Evolutionary conservation across 2,797 vertebrate genomes (phyloP).

Genomic region (Kryptolebias ocellatus): DNA sequence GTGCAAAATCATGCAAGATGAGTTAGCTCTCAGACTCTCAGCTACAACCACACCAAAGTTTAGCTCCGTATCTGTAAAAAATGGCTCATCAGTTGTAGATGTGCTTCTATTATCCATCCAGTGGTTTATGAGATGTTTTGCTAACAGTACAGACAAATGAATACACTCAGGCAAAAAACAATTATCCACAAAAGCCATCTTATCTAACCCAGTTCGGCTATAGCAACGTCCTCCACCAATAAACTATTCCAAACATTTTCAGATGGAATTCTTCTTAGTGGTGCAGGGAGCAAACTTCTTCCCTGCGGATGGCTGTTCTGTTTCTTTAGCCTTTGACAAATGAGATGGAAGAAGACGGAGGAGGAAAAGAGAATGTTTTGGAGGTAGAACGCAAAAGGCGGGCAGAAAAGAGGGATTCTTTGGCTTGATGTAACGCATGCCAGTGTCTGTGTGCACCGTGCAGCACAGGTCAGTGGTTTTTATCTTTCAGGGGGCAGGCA

Average conservation of each 20-base stretch:
- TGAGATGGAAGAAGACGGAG: conserved; percentile 72
- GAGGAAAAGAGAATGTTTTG: conserved; percentile 71
- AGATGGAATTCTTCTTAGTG: conserved; percentile 67
- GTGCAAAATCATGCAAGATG: too few species aligned
- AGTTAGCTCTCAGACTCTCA: too few species aligned
- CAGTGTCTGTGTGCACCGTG: conserved; percentile 70
- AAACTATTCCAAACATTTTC: conserved; percentile 77
- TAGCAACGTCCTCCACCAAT: conserved; percentile 37
- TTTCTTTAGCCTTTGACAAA: conserved; percentile 82
- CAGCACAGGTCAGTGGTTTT: conserved; percentile 77
- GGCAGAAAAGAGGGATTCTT: conserved; percentile 69
- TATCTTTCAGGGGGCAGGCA: conserved; percentile 76
- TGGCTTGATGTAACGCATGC: conserved; percentile 79
- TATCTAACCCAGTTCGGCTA: too few species aligned
- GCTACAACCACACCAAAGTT: too few species aligned
- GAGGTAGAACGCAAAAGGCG: conserved; percentile 55
- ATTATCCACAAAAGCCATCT: too few species aligned
- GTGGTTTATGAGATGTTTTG: too few species aligned
- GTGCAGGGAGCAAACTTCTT: conserved; percentile 48
- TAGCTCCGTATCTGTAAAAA: too few species aligned
- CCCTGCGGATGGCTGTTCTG: conserved; percentile 69
- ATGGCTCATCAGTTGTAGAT: too few species aligned
- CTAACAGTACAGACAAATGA: too few species aligned
- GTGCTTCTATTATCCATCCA: too few species aligned
- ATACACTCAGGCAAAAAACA: too few species aligned